Conservation (phyloP, 2,888 invertebrate genomes). For the Lasioglossum figueresi region DNA sequence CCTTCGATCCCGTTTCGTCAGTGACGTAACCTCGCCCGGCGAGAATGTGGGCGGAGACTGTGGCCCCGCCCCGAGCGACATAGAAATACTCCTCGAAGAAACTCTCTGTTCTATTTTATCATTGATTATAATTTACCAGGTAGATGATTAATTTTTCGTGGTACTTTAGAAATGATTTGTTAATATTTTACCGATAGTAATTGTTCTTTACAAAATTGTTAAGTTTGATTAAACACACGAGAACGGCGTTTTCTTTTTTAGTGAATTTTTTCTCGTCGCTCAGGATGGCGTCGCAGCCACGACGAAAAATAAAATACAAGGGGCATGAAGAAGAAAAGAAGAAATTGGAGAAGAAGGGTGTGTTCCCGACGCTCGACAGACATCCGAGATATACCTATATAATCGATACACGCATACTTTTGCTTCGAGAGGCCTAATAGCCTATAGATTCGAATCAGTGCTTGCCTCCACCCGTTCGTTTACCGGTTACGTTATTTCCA, state of each 20-base stretch:
- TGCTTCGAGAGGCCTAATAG: slow-evolving; percentile 70
- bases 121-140: neutral
- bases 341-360: slow-evolving; percentile 26
- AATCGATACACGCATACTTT: slow-evolving; percentile 54
- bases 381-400: slow-evolving; percentile 46
- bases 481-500: neutral
- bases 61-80: neutral
- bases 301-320: neutral
- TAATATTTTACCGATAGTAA: neutral
- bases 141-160: neutral
- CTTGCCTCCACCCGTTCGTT: slow-evolving; percentile 42
- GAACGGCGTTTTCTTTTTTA: neutral
- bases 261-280: neutral
- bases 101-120: neutral
- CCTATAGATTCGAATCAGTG: slow-evolving; percentile 56
- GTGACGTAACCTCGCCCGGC: neutral
- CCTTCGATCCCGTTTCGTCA: slow-evolving; percentile 9
- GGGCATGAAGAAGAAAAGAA: neutral
- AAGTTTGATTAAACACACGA: neutral
- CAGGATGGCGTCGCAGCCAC: neutral
- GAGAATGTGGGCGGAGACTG: neutral
- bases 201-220: neutral
- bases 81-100: neutral
- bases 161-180: neutral
- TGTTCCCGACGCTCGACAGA: slow-evolving; percentile 38